Conservation (phyloP, 2,888 invertebrate genomes). For the Ochropacha duplaris region DNA sequence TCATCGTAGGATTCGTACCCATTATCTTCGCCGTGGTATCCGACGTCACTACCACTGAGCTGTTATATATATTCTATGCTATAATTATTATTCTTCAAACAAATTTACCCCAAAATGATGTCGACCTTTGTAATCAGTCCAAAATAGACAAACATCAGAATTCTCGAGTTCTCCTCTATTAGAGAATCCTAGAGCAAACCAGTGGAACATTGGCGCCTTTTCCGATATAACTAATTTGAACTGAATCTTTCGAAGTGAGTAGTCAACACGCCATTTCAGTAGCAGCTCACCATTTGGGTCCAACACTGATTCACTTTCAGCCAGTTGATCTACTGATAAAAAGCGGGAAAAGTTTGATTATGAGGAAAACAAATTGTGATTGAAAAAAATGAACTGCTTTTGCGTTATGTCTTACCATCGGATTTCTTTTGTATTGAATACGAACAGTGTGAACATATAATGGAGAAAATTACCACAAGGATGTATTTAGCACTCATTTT, state of each 20-base stretch:
- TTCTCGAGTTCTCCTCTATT: constrained; percentile 88
- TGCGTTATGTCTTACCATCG: constrained; percentile 44
- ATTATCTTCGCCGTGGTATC: too few relatives aligned
- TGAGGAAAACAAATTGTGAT: background rate
- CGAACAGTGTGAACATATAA: constrained; percentile 53
- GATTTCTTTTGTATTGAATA: constrained; percentile 41
- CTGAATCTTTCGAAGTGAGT: constrained; percentile 52
- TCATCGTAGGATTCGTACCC: too few relatives aligned
- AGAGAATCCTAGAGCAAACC: constrained; percentile 95
- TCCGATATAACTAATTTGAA: constrained; percentile 80
- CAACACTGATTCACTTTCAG: constrained; percentile 69
- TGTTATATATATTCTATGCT: too few relatives aligned
- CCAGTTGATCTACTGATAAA: constrained; percentile 42
- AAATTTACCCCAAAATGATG: constrained; percentile 71
- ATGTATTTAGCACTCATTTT: constrained; percentile 48
- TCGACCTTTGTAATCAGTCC: constrained; percentile 86
- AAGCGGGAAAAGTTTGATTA: background rate
- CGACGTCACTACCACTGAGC: too few relatives aligned
- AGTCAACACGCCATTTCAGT: constrained; percentile 71
- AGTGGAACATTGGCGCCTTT: constrained; percentile 76
- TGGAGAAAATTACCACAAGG: constrained; percentile 43
- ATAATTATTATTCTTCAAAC: background rate
- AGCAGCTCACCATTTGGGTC: constrained; percentile 67
- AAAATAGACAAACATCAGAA: constrained; percentile 92
- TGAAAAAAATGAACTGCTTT: background rate